phyloP scores from a whole-genome alignment of 2,113 vertebrate species.

The Rhea pennata region DNA sequence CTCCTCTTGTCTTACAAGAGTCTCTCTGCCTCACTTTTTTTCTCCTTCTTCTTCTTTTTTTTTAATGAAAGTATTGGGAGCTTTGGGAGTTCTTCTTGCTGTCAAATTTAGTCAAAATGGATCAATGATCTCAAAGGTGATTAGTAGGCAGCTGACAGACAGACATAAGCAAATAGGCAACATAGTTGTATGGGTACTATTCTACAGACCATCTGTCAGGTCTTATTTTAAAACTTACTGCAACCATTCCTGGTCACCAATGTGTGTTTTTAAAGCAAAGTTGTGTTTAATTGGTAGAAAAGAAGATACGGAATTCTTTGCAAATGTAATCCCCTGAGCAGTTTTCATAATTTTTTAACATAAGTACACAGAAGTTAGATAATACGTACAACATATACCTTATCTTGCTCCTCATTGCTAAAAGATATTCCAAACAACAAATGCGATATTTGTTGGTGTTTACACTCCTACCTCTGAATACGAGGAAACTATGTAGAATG shows the following conservation, averaged over 20 bases:
- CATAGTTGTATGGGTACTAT: neutral
- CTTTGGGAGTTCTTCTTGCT: slow-evolving; percentile 31
- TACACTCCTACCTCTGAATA: neutral
- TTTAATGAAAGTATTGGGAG: neutral
- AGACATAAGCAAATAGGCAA: neutral
- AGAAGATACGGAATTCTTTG: neutral
- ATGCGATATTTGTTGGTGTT: neutral
- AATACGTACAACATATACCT: too few relatives aligned
- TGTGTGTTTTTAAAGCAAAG: neutral
- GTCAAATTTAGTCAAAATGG: slow-evolving; percentile 1
- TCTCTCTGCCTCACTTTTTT: neutral
- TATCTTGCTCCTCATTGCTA: neutral
- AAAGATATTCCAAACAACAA: neutral
- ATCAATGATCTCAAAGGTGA: neutral
- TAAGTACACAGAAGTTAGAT: neutral
- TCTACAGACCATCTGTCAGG: neutral
- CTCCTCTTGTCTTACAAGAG: neutral
- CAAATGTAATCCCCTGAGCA: neutral
- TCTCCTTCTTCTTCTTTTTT: neutral
- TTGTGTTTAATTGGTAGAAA: neutral
- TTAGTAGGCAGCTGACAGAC: neutral
- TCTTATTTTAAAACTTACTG: neutral
- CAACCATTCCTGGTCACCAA: neutral
- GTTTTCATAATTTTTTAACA: neutral
- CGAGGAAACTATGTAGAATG: neutral